Base-by-base conservation (phyloP, 2,113 vertebrate species). In the Ailurus styani region DNA sequence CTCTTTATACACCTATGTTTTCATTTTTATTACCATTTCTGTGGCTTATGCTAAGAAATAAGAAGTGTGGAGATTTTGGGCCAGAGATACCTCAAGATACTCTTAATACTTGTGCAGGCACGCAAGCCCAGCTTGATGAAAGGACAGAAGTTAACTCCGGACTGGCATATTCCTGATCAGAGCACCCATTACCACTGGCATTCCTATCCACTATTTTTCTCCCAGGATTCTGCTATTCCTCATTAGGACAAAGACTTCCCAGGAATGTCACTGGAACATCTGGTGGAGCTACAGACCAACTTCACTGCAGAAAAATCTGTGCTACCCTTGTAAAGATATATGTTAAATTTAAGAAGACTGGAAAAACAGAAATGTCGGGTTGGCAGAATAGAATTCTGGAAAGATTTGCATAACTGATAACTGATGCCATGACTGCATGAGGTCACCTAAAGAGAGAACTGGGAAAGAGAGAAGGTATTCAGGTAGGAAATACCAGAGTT, bases 21-120 rank as follows among this genome's bases (percentile, higher is more conserved):
- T 85, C 7, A 45, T 54, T 91, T 95, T 86, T 54, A 55, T 42
- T 96, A 52, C 83, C 34, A 25, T 97, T 87, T 88, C 85, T 95
- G 57, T n/a, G 8, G 54, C 52, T 82, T 87, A 13, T 70, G n/a
- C 14, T 40, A 42, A 97, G 40, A 92, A 34, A 82, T 84, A 72
- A 40, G 10, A 85, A 88, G 25, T 14, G 11, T 47, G 11, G 52
- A 27, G 20, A 64, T 40, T 66, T n/a, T 77, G 66, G 89, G 12
- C 10, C 40, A 13, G 42, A 42, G 4, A 3, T 37, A 15, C 50
- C 62, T 88, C 2, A 13, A 54, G 21, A 75, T 75, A 54, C 9
- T 42, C 34, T 57, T 57, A 37, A 23, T 54, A 47, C 87, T 92
- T 70, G 86, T 7, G 11, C 13, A 47, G 78, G 31, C 60, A 57